Base-by-base conservation (phyloP, 2,797 vertebrate species). In the Alcedo quadribrachys region DNA sequence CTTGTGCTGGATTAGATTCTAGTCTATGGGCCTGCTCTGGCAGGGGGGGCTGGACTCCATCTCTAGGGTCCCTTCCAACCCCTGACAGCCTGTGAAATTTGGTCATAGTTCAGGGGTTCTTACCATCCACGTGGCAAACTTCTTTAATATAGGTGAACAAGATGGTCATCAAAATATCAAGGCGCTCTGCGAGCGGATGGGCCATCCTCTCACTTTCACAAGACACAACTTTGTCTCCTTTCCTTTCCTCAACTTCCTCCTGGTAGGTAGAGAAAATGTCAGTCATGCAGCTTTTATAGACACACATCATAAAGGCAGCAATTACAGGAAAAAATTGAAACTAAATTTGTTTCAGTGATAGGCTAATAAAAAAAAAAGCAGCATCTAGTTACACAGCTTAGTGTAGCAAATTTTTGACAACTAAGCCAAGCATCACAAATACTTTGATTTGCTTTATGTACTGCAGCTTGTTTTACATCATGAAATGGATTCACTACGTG, bases 81-180 rank as follows among this genome's bases (percentile, higher is more conserved):
- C 37, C 37, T 40, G 37, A 40, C 37, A 40, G 14, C 14, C 37
- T 40, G 37, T 40, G 37, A 40, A 18, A n/a, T 30, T 1, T 46
- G 27, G 5, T 76, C 66, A 24, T 2, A 42, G 12, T 30, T 50
- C 40, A 60, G 45, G 30, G 42, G 45, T 13, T 28, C 73, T 97
- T 96, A 99, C 99, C 99, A 16, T 98, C 96, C 11, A 97, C 77
- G 0, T 97, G 96, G 95, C 98, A 99, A 91, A 98, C 14, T 18
- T 99, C 99, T 87, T 98, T 99, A 85, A 99, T 97, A 67, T 98
- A 99, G 15, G 98, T 96, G 90, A 99, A 96, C 22, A 99, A 88
- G 54, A 99, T 96, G 2, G 93, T 96, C 97, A 99, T 98, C 60
- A 99, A 97, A 33, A 98, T 89, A 94, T 99, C 99, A 82, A 99